Base-by-base conservation (phyloP, 2,888 invertebrate species). In the Euphydryas editha region DNA sequence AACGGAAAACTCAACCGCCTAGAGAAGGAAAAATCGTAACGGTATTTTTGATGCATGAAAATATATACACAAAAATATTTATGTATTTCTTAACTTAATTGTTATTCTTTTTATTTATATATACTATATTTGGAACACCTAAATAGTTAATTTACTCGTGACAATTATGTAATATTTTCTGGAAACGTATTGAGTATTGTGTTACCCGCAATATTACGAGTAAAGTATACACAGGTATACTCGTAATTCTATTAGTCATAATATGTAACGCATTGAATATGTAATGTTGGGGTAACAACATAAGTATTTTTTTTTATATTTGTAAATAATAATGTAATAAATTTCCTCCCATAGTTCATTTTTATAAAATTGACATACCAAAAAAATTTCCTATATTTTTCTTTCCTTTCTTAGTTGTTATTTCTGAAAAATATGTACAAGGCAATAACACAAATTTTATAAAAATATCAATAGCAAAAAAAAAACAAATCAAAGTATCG, bases 1-100 rank as follows among this genome's bases (percentile, higher is more conserved):
- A 92, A 88, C 91, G 86, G 83, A 85, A 87, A 90, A 86, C 86
- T 90, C 85, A 88, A 90, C 88, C 85, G 85, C 82, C 86, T 90
- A 91, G 91, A 86, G 92, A 84, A 75, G 92, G 84, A 88, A 84
- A 84, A 82, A 70, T 68, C 63, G 64, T 65, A 61, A 59, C 59
- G 67, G 46, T 68, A 63, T 69, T 61, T 71, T 72, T 54, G n/a
- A 24, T 17, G 17, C 10, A n/a, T 54, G 54, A 54, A 54, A 17
- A 39, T 51, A 51, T 18, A 2, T n/a, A 6, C n/a, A 44, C 5
- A 2, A 3, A 42, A 42, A 6, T 37, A 21, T 20, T 11, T 5
- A 47, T 21, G 13, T 49, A 13, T 49, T 49, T 15, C 6, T 15
- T 24, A 10, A 18, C 15, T 24, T n/a, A 24, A 13, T 24, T 51